phyloP scores from a whole-genome alignment of 1,140 invertebrate species.

The Drosophila parvula region DNA sequence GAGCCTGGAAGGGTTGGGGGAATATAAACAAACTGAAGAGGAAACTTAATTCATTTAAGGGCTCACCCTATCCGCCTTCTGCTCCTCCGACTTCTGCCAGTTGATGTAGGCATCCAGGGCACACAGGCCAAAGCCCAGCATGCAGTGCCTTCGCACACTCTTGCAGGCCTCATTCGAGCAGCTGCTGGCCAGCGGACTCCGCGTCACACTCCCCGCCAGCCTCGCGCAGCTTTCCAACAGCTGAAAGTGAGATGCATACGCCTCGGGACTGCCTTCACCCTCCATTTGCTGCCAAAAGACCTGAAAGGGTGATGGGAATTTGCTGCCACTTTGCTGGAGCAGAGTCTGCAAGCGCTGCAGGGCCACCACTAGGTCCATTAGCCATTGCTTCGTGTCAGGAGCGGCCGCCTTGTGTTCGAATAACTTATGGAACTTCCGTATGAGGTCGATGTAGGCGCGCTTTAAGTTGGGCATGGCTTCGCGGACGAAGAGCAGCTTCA shows the following conservation, averaged over 20 bases:
- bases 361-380: slow-evolving; percentile 44
- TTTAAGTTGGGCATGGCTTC: slow-evolving; percentile 25
- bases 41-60: too few relatives aligned
- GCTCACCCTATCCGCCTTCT: slow-evolving; percentile 35
- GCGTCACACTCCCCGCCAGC: slow-evolving; percentile 16
- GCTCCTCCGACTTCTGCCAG: slow-evolving; percentile 28
- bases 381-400: slow-evolving; percentile 52
- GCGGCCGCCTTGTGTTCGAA: slow-evolving; percentile 36
- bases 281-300: slow-evolving; percentile 56
- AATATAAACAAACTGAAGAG: neutral
- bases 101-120: slow-evolving; percentile 51
- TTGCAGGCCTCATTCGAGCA: slow-evolving; percentile 37
- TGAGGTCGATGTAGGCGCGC: slow-evolving; percentile 43
- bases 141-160: slow-evolving; percentile 49
- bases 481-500: slow-evolving; percentile 47
- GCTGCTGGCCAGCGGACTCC: slow-evolving; percentile 30
- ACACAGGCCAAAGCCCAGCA: slow-evolving; percentile 33
- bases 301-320: slow-evolving; percentile 17
- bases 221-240: slow-evolving; percentile 38
- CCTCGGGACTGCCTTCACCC: slow-evolving; percentile 10
- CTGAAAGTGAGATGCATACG: slow-evolving; percentile 51
- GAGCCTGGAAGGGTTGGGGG: slow-evolving; percentile 1
- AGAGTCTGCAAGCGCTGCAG: slow-evolving; percentile 44
- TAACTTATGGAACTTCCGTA: slow-evolving; percentile 43
- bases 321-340: slow-evolving; percentile 48